Base-by-base conservation (phyloP, 1,140 invertebrate species). In the Pseudomyrmex sp. region DNA sequence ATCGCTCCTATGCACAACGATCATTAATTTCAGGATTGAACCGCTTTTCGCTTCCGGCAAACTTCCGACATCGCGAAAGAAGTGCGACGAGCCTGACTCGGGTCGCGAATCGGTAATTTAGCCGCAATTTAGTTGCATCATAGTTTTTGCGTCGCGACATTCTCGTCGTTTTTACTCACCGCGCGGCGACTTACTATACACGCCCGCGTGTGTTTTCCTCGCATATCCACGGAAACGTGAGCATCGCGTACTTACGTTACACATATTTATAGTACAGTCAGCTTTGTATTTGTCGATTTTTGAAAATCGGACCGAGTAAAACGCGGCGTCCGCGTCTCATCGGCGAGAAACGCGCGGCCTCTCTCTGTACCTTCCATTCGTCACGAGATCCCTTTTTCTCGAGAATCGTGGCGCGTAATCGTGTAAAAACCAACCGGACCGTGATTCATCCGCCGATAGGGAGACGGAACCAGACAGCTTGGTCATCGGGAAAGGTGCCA, bases 341-440 rank as follows among this genome's bases (percentile, higher is more conserved):
- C 13, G 20, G 72, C 12, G 66, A 82, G 72, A 77, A 88, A 87
- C 35, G 84, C 77, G 83, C 72, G 87, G 77, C 63, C 73, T 85
- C 59, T 77, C 76, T 77, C 69, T 75, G 35, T 35, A 35, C 35
- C 35, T 35, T 35, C 35, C 35, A 68, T 83, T 85, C 72, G 65
- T 75, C 77, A 54, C 54, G 46, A 85, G 9, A 26, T 59, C 75
- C 23, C 79, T 88, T 88, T 88, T 85, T 69, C 84, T 5, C 58
- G 4, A 35, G 35, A 63, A 74, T 65, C 44, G 44, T 23, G 63
- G 46, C 9, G 46, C 44, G 62, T n/a, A 20, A 68, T 83, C 82
- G 23, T 12, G 44, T 18, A 54, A 46, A 65, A 69, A 69, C 65
- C 54, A 46, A 48, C 23, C 26, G 46, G 48, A 46, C 75, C 44